Evolutionary conservation across 2,113 vertebrate species (phyloP), one percentile per base, ranked within the genome.

Genomic region (Podarcis raffonei): DNA sequence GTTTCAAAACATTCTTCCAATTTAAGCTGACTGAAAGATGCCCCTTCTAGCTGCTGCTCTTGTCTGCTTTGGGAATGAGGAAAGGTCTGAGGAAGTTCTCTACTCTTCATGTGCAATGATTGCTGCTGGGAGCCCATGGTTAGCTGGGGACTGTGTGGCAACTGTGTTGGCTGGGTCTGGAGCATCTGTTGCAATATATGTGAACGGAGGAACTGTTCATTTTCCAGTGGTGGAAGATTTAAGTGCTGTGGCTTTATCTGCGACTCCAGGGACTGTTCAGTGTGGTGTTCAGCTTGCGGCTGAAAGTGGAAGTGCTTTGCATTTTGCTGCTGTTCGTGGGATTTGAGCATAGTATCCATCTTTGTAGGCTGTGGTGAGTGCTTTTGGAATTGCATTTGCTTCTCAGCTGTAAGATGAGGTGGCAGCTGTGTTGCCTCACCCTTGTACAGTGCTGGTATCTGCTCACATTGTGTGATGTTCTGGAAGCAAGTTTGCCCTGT

Each of bases 231-330:
- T 90, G 97, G 97, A 83, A 95, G 94, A 89, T 95, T 95, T 96
- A 98, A 97, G 96, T 97, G 97, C 95, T 98, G 95, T 87, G 96
- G 96, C 94, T 98, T 97, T 90, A 97, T 89, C 2, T 92, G 91
- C 53, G 90, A 85, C 84, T 94, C 94, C 86, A 95, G 95, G 89
- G 94, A 92, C 88, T 96, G 95, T 22, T 98, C 94, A 12, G 83
- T 66, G 83, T 95, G 92, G 83, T 96, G 91, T 87, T 96, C 95
- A 90, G 88, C 57, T 90, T 88, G 94, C 86, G 96, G 90, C 89
- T 95, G 94, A 94, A 96, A 94, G 79, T 95, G 90, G 90, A 94
- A 96, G 83, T 96, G 96, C 62, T 97, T 96, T 2, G 79, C 22
- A 83, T 95, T 92, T 2, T 92, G 95, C n/a, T 95, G 90, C 68